phyloP scores from a whole-genome alignment of 2,113 vertebrate genomes.

The Panthera uncia region DNA sequence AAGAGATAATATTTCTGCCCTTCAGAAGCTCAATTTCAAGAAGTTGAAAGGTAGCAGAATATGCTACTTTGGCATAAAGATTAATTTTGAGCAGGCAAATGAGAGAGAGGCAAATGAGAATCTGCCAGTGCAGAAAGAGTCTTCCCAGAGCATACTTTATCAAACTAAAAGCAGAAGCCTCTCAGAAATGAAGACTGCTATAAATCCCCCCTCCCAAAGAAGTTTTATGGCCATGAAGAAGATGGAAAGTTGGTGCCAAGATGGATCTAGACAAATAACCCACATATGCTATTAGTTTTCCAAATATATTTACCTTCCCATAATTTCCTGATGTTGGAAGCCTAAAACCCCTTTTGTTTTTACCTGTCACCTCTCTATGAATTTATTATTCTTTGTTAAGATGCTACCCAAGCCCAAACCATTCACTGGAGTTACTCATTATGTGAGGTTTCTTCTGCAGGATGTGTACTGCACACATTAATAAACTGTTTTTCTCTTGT shows the following conservation, averaged over 20 bases:
- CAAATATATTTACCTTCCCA: not conserved
- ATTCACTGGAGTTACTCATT: not conserved
- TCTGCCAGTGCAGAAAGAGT: not conserved
- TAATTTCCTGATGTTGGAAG: not conserved
- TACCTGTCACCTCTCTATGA: not conserved
- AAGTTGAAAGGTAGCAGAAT: not conserved
- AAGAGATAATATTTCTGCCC: not conserved
- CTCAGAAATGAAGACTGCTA: not conserved
- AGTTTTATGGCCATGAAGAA: not conserved
- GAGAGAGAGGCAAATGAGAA: not conserved
- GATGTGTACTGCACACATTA: not conserved
- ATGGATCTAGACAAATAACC: not conserved
- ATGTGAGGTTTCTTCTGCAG: not conserved
- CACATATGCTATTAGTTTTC: not conserved
- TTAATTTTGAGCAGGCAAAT: not conserved
- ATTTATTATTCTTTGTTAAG: not conserved
- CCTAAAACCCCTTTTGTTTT: not conserved
- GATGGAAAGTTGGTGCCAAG: not conserved
- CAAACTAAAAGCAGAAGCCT: not conserved
- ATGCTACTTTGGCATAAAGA: not conserved
- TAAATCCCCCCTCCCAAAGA: not conserved
- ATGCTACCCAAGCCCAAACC: not conserved
- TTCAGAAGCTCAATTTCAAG: slow-evolving; percentile 10
- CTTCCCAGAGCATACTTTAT: not conserved
- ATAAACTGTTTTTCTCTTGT: not conserved